A percentile compares a stretch with the other conserved stretches of the same genome.
Conservation (phyloP, 92 coral and sea anemone genomes). For the Anthopleura xanthogrammica region DNA sequence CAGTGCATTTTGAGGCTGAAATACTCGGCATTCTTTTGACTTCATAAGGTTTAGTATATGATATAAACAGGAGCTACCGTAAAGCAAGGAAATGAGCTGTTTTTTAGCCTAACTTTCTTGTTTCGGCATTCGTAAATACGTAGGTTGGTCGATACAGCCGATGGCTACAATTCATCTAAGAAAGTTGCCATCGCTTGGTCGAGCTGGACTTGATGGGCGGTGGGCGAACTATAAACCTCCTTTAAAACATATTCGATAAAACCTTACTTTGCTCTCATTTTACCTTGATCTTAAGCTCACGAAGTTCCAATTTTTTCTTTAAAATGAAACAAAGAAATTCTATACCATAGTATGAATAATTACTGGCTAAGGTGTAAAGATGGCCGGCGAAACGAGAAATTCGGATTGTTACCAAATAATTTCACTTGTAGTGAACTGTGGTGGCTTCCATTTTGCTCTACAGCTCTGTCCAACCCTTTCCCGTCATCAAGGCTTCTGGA, state of each 20-base stretch:
- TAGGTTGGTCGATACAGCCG: conserved; percentile 37
- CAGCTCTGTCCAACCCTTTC: conserved; percentile 17
- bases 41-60: background rate
- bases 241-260: background rate
- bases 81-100: conserved; percentile 18
- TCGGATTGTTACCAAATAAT: conserved; percentile 41
- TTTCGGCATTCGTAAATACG: conserved; percentile 49
- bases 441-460: conserved; percentile 33
- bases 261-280: background rate
- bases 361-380: conserved; percentile 65
- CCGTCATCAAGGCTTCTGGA: conserved; percentile 33
- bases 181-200: conserved; percentile 44
- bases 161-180: conserved; percentile 28
- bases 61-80: background rate
- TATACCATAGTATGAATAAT: conserved; percentile 75
- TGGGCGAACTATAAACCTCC: conserved; percentile 15
- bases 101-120: conserved; percentile 41
- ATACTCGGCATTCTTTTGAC: background rate
- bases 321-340: conserved; percentile 76
- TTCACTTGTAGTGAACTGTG: background rate
- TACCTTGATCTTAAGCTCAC: conserved; percentile 9
- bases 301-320: conserved; percentile 42
- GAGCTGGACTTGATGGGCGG: conserved; percentile 44
- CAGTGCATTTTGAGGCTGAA: conserved; percentile 17
- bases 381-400: conserved; percentile 62